A percentile compares a stretch with the other conserved stretches of the same genome.
phyloP scores from a whole-genome alignment of 2,113 vertebrate species.

The Cinclus cinclus region DNA sequence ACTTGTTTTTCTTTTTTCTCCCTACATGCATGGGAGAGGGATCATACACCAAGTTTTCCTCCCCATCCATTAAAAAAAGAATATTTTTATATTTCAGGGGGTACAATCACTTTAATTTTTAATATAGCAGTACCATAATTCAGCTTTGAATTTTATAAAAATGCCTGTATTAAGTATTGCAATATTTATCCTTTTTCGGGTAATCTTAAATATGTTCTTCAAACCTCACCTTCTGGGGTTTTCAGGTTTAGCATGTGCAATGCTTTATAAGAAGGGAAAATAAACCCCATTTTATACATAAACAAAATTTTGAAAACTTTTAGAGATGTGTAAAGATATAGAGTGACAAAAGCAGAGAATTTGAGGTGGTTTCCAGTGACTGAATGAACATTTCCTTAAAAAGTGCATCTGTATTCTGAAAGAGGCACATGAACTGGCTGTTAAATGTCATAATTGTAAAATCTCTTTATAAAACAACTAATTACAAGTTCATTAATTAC shows the following conservation, averaged over 20 bases:
- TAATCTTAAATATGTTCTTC: neutral
- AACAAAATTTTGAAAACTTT: neutral
- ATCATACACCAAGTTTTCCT: neutral
- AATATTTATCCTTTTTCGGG: neutral
- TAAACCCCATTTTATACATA: neutral
- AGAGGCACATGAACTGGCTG: slow-evolving; percentile 47
- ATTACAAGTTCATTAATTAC: slow-evolving; percentile 78
- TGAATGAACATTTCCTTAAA: neutral
- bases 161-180: neutral
- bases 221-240: neutral
- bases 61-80: neutral
- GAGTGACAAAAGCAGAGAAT: neutral
- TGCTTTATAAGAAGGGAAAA: neutral
- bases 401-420: neutral
- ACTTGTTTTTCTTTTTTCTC: neutral
- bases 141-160: neutral
- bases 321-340: neutral
- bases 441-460: slow-evolving; percentile 69
- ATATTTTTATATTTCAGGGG: neutral
- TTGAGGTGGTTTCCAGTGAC: neutral
- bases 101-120: neutral
- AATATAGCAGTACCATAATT: neutral
- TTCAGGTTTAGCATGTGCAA: neutral
- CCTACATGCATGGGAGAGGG: neutral
- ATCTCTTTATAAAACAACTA: slow-evolving; percentile 69